phyloP scores from a whole-genome alignment of 2,113 vertebrate species.

The Lycocorax pyrrhopterus region DNA sequence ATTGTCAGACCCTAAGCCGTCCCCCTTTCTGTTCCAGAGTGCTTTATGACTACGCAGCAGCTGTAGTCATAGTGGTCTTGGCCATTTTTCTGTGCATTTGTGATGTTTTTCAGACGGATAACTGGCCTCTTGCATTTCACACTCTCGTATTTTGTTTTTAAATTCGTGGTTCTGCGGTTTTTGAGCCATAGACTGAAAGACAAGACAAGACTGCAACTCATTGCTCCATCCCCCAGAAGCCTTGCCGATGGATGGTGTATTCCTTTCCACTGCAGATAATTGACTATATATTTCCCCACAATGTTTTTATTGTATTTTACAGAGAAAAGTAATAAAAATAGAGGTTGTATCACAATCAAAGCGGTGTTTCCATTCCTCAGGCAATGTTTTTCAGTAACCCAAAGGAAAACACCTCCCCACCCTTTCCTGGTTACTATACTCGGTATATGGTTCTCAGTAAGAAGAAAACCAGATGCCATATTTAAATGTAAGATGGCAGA shows the following conservation, averaged over 20 bases:
- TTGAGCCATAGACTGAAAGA: not conserved
- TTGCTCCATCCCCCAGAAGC: not conserved
- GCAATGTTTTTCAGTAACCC: constrained; percentile 30
- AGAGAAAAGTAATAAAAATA: constrained; percentile 42
- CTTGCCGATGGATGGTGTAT: not conserved
- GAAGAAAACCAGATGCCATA: constrained; percentile 50
- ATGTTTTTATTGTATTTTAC: constrained; percentile 45
- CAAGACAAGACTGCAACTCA: not conserved
- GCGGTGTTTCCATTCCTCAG: constrained; percentile 51
- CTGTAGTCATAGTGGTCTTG: not conserved
- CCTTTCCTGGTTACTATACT: constrained; percentile 27
- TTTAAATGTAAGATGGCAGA: constrained; percentile 36
- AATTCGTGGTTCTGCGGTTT: not conserved
- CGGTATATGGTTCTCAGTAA: not conserved
- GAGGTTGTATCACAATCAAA: constrained; percentile 29
- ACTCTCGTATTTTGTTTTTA: not conserved
- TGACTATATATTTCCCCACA: constrained; percentile 24
- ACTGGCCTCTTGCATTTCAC: not conserved
- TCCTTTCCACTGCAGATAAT: constrained; percentile 24
- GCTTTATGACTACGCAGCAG: not conserved
- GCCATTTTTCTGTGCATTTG: not conserved
- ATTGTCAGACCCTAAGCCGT: not conserved
- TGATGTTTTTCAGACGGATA: not conserved
- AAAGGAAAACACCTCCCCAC: constrained; percentile 38
- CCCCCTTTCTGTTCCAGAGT: not conserved